phyloP scores from a whole-genome alignment of 2,113 vertebrate species.

The Brachypodius melanocephalos region DNA sequence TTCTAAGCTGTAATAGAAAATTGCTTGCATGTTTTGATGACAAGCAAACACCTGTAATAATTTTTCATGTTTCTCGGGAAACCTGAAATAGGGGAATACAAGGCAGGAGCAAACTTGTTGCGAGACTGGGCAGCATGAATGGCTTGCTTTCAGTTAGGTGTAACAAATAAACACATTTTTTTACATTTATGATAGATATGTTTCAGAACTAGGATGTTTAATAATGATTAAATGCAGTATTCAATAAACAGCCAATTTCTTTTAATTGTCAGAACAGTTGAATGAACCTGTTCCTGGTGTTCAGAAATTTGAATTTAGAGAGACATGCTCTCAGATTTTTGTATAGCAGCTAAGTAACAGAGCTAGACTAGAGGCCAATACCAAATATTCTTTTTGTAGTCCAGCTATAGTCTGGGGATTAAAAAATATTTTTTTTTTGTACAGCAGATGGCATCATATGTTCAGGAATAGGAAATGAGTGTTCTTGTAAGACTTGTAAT shows the following conservation, averaged over 20 bases:
- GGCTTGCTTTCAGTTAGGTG: neutral
- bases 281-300: neutral
- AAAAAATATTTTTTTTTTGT: neutral
- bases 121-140: neutral
- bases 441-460: slow-evolving; percentile 54
- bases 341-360: neutral
- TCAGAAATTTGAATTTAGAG: neutral
- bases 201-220: neutral
- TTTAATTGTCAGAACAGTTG: neutral
- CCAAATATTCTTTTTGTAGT: neutral
- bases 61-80: neutral
- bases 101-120: neutral
- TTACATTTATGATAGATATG: neutral
- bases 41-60: neutral
- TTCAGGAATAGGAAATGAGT: neutral
- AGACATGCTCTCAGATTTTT: neutral
- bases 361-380: neutral
- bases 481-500: neutral
- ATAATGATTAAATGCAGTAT: neutral
- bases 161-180: neutral
- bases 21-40: neutral
- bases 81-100: neutral
- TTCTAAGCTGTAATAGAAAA: neutral
- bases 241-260: neutral
- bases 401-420: neutral